phyloP scores from a whole-genome alignment of 2,797 vertebrate species.

The Aratinga solstitialis region DNA sequence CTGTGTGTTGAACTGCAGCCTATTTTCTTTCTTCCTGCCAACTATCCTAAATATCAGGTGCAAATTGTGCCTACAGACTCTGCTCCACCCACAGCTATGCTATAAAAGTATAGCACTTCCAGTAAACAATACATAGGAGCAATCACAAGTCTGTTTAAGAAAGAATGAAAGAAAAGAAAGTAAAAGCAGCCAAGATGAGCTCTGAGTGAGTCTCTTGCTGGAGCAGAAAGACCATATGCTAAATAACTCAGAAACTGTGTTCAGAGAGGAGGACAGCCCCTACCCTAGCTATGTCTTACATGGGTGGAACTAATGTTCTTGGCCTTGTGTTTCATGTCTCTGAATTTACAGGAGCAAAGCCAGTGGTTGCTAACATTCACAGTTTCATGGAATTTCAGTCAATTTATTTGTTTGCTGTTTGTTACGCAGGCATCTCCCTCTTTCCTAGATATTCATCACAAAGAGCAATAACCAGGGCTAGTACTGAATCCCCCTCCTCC shows the following conservation, averaged over 20 bases:
- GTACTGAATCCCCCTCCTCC: not conserved
- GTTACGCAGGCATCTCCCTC: not conserved
- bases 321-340: not conserved
- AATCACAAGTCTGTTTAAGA: not conserved
- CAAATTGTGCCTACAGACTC: not conserved
- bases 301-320: not conserved
- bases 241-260: constrained; percentile 20
- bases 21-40: not conserved
- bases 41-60: not conserved
- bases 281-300: not conserved
- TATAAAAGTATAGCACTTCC: not conserved
- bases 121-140: constrained; percentile 32
- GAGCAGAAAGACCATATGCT: not conserved
- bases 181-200: not conserved
- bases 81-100: not conserved
- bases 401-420: not conserved
- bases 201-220: not conserved
- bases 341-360: not conserved
- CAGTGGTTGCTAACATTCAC: not conserved
- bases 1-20: not conserved
- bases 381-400: not conserved
- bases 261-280: not conserved
- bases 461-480: not conserved
- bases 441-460: not conserved
- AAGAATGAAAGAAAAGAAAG: constrained; percentile 8